phyloP scores from a whole-genome alignment of 2,113 vertebrate genomes.

The Potamarius usumacintae region DNA sequence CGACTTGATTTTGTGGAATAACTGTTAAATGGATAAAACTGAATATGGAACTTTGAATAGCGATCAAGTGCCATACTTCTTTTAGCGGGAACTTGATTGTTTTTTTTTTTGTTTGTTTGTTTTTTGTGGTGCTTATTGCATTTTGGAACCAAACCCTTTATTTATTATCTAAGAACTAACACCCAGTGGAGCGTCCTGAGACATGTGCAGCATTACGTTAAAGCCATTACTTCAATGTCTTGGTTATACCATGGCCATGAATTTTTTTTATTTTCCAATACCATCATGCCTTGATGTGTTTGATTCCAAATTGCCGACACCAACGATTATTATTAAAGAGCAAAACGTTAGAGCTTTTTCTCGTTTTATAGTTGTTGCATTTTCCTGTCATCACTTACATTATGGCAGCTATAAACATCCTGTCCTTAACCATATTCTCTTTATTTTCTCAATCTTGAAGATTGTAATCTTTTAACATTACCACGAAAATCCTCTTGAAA shows the following conservation, averaged over 20 bases:
- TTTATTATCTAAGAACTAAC: not conserved
- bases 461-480: too few relatives aligned
- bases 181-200: not conserved
- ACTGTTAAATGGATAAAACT: too few relatives aligned
- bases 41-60: too few relatives aligned
- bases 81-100: too few relatives aligned
- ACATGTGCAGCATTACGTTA: not conserved
- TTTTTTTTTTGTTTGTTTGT: too few relatives aligned
- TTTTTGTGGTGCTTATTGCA: too few relatives aligned
- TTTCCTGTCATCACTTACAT: not conserved
- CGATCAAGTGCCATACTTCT: too few relatives aligned
- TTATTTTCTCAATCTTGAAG: too few relatives aligned
- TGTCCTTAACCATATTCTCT: not conserved
- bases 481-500: not conserved
- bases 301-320: not conserved
- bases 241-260: not conserved
- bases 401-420: not conserved
- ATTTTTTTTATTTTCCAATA: not conserved
- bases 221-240: not conserved
- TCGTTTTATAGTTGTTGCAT: not conserved
- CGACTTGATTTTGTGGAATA: too few relatives aligned
- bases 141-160: too few relatives aligned
- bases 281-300: not conserved
- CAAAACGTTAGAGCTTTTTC: not conserved
- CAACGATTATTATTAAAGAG: not conserved